Evolutionary conservation across 2,113 vertebrate species (phyloP).

Genomic region (Cyanoderma ruficeps): DNA sequence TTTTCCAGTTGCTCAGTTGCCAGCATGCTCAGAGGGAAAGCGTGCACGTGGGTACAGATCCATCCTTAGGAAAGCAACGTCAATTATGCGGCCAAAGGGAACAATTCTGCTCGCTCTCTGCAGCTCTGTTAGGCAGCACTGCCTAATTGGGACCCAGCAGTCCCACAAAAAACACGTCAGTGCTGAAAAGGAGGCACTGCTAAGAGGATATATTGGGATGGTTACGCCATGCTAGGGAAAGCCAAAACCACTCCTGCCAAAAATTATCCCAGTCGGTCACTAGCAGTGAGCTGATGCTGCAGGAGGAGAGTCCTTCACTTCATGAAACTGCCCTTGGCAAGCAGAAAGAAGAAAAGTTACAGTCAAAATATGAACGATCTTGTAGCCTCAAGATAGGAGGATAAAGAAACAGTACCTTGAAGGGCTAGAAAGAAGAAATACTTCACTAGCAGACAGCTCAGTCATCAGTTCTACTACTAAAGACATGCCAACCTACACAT

Average conservation of each 20-base stretch:
- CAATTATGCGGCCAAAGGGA: rapidly evolving
- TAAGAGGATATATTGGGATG: not conserved
- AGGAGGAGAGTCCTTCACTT: not conserved
- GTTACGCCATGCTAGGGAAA: not conserved
- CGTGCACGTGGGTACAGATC: rapidly evolving
- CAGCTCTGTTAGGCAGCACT: rapidly evolving
- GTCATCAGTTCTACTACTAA: not conserved
- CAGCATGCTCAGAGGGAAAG: not conserved
- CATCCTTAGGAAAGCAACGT: too few species aligned
- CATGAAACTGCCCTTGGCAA: not conserved
- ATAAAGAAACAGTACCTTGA: not conserved
- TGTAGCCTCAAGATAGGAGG: not conserved
- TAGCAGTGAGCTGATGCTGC: not conserved
- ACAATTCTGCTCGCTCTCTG: not conserved
- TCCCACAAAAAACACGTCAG: not conserved
- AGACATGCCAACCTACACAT: not conserved
- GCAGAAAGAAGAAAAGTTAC: not conserved
- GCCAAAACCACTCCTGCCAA: not conserved
- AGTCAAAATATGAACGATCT: not conserved
- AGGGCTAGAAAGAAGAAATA: not conserved
- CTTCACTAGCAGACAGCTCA: not conserved
- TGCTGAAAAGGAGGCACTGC: not conserved
- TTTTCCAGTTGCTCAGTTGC: not conserved
- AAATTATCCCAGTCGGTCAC: not conserved
- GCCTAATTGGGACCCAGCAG: not conserved